These are phyloP conservation scores for Apeltes quadracus DNA, from an alignment of 2,113 vertebrate genomes.

Conservation along the genomic window DNA sequence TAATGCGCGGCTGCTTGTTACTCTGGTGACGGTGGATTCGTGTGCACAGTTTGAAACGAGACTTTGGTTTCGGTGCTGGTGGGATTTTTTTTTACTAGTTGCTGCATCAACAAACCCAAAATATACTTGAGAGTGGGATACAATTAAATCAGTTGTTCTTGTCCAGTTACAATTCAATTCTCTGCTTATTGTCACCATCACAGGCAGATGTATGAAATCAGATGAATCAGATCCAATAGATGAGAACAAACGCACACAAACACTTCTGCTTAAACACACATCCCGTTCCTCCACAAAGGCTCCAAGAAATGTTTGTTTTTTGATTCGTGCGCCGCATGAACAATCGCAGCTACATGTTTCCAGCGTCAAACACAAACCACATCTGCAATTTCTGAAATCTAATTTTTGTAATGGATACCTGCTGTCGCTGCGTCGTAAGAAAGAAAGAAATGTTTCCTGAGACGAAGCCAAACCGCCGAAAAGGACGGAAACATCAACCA, in stretches of 20 bases:
- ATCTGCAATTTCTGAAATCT: constrained; percentile 23
- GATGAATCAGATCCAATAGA: constrained; percentile 31
- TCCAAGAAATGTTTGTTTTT: constrained; percentile 21
- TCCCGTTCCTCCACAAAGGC: constrained; percentile 18
- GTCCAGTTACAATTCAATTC: constrained; percentile 17
- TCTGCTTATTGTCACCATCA: constrained; percentile 48
- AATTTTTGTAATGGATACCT: constrained; percentile 42
- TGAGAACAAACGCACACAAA: constrained; percentile 6
- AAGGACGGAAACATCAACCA: neutral
- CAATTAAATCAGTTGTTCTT: constrained; percentile 4
- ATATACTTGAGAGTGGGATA: neutral
- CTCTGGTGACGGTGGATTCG: too few species aligned
- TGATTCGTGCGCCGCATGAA: constrained; percentile 28
- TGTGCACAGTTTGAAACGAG: constrained; percentile 7
- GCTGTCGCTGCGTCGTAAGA: constrained; percentile 10
- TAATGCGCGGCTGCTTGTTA: too few species aligned
- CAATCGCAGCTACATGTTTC: constrained; percentile 35
- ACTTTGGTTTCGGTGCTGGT: neutral
- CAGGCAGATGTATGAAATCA: constrained; percentile 43
- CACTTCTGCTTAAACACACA: neutral
- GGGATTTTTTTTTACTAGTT: neutral
- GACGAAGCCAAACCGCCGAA: constrained; percentile 29
- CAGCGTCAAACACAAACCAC: constrained; percentile 30
- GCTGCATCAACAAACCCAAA: neutral
- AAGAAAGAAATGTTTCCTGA: constrained; percentile 13